phyloP scores from a whole-genome alignment of 2,888 invertebrate species.

The Stomorhina lunata region DNA sequence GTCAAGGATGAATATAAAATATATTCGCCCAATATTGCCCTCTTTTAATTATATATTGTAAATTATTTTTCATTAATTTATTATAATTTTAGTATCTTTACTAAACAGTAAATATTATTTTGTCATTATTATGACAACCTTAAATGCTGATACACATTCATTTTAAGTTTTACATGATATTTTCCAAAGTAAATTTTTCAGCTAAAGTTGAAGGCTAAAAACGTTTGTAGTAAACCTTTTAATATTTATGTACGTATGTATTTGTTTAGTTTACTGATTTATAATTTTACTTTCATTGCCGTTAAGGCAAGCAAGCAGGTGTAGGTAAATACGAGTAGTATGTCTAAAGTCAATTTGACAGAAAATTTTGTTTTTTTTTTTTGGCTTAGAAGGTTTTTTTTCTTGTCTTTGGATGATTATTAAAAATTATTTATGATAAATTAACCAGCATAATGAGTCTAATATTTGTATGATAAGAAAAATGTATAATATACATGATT shows the following conservation, averaged over 20 bases:
- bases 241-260: neutral
- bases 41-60: too few species aligned
- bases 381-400: slow-evolving; percentile 28
- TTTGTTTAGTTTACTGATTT: neutral
- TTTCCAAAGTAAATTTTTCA: neutral
- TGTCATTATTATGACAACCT: neutral
- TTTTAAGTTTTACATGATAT: neutral
- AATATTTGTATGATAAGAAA: too few species aligned
- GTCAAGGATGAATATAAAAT: too few species aligned
- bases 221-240: too few species aligned
- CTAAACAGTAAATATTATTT: too few species aligned
- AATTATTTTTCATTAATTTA: neutral
- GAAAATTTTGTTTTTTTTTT: neutral
- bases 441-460: slow-evolving; percentile 29
- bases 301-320: too few species aligned
- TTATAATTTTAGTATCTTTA: too few species aligned
- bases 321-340: too few species aligned
- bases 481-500: too few species aligned
- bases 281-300: neutral
- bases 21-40: too few species aligned
- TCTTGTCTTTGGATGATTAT: neutral
- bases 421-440: slow-evolving; percentile 39
- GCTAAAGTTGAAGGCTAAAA: slow-evolving; percentile 34
- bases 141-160: slow-evolving; percentile 50
- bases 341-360: neutral